A percentile compares a stretch with the other conserved stretches of the same genome.
Evolutionary conservation across 2,797 vertebrate species (phyloP).

Genomic region (Neosilurus mollespiculum): DNA sequence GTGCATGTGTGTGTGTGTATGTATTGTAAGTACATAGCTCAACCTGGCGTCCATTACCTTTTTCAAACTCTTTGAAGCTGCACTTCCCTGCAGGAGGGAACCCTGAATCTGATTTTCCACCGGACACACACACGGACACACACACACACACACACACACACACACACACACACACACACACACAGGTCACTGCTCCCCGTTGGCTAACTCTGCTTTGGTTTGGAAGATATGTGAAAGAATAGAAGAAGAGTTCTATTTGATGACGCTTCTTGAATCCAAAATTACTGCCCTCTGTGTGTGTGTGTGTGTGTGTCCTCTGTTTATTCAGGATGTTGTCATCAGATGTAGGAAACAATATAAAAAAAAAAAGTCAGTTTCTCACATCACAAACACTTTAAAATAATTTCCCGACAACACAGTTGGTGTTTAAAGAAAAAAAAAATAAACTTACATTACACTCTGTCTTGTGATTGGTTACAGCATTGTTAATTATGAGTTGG

Average conservation of each 20-base stretch:
- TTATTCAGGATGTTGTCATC: not conserved
- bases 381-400: not conserved
- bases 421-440: too few species aligned
- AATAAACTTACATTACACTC: too few species aligned
- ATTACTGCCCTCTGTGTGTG: not conserved
- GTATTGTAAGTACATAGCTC: constrained; percentile 3
- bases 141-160: constrained; percentile 3
- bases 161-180: constrained; percentile 14
- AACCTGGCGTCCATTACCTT: constrained; percentile 62
- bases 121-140: constrained; percentile 41
- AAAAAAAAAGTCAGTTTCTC: not conserved
- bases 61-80: constrained; percentile 56
- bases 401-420: too few species aligned
- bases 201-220: not conserved
- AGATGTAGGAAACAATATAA: not conserved
- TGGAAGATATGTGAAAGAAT: not conserved
- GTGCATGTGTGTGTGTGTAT: not conserved
- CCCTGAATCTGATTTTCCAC: constrained; percentile 60
- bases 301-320: not conserved
- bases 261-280: not conserved
- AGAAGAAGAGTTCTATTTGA: not conserved
- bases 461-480: not conserved
- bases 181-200: not conserved
- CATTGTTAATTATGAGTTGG: not conserved
- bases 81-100: constrained; percentile 56